Evolutionary conservation across 1,140 invertebrate species (phyloP), one percentile per base, ranked within the genome.

Genomic region (Chymomyza costata): DNA sequence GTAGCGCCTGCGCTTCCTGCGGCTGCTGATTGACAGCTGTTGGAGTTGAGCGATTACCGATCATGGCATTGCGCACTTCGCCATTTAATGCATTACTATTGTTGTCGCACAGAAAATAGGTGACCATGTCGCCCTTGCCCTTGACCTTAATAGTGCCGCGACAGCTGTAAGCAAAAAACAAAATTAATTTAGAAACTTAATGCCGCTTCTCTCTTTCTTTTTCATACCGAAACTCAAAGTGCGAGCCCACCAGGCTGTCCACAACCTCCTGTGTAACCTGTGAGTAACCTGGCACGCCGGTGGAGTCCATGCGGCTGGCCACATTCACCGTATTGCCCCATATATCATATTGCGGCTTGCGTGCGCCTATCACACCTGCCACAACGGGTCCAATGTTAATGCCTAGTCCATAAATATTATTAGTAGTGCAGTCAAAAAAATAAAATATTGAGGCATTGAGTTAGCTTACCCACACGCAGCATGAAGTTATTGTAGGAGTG

Each of bases 401-500:
- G 60, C 95, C 94, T 61, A 8, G 21, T 25, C 8, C 94, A 61
- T 17, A 76, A 30, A 41, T 31, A 53, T 48, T 37, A 28, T 39
- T n/a, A n/a, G n/a, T n/a, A n/a, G n/a, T n/a, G n/a, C n/a, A n/a
- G n/a, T n/a, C n/a, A n/a, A n/a, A n/a, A n/a, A n/a, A n/a, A n/a
- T n/a, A n/a, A n/a, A n/a, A n/a, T n/a, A n/a, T n/a, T n/a, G n/a
- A n/a, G n/a, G n/a, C n/a, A n/a, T n/a, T 90, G 89, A 78, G 91
- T 91, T 94, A 68, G n/a, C 71, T 40, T 10, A 76, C 71, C 71
- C 61, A 98, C 94, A 86, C 95, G 88, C 15, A 98, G 87, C 90
- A 96, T 95, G 82, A 98, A 98, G 86, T 96, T 97, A 85, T 98
- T 98, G 85, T 97, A 98, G 0, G 95, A 97, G 84, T 98, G 96